A percentile compares a stretch with the other conserved stretches of the same genome.
Conservation (phyloP, 1,140 invertebrate species). For the Cotesia vestalis region DNA sequence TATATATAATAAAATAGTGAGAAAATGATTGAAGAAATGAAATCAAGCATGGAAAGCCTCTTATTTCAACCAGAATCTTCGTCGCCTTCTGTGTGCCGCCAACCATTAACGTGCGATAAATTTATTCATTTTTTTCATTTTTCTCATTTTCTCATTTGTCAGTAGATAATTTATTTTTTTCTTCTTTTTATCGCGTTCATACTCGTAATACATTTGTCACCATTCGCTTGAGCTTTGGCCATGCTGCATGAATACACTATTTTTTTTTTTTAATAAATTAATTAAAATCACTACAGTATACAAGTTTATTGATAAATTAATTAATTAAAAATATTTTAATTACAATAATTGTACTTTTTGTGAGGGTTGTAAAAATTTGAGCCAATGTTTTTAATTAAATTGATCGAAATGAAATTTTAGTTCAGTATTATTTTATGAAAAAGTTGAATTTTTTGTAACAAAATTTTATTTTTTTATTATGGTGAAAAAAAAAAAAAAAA, state of each 20-base stretch:
- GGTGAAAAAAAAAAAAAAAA: too few species aligned
- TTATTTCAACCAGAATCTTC: constrained; percentile 32
- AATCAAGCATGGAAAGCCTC: constrained; percentile 33
- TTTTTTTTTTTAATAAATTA: neutral
- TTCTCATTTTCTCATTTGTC: constrained; percentile 11
- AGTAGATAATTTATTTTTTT: constrained; percentile 15
- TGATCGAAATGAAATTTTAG: too few species aligned
- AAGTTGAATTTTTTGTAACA: too few species aligned
- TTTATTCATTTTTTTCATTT: constrained; percentile 13
- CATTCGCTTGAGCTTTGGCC: constrained; percentile 61
- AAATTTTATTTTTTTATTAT: too few species aligned
- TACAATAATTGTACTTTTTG: too few species aligned
- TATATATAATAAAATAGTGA: constrained; percentile 22
- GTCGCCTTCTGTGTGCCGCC: constrained; percentile 45
- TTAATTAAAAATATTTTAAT: constrained; percentile 4
- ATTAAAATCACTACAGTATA: neutral
- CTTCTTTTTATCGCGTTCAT: neutral
- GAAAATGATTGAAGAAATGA: constrained; percentile 7
- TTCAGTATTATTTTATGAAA: too few species aligned
- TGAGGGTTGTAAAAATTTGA: too few species aligned
- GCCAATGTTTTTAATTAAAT: neutral
- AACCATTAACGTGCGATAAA: constrained; percentile 42
- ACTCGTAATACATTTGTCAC: constrained; percentile 36
- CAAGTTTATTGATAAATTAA: neutral
- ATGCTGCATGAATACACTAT: constrained; percentile 59